Evolutionary conservation across 1,140 invertebrate species (phyloP), one percentile per base, ranked within the genome.

Genomic region (Lepidurus couesii): DNA sequence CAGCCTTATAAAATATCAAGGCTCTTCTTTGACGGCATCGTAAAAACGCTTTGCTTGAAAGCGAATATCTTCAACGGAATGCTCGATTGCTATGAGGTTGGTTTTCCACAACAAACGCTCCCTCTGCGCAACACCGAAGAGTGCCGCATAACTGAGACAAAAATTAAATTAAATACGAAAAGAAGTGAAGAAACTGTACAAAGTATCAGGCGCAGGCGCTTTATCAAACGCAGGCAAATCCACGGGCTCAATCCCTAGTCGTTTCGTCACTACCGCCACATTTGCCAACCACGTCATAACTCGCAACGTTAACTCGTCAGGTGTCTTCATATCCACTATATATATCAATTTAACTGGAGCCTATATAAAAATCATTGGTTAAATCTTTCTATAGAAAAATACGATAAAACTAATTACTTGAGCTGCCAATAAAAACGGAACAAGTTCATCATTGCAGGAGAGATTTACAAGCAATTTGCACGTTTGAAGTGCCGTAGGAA

Each of bases 381-480:
- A 65, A 65, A 9, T 65, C 7, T 21, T 16, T 47, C 1, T 47
- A 47, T 11, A 47, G 16, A 7, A 47, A 47, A 47, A 11, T 47
- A 2, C 3, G 1, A 7, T 65, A 65, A 65, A 16, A 1, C 42
- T 42, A 10, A 76, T 6, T 84, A 90, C 90, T 87, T 90, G 88
- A 77, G 89, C 89, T 80, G 89, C 89, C 74, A 91, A 82, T 42
- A 91, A 83, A 81, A 88, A 86, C 16, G 89, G 89, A 21, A 91
- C 86, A 85, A 90, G 87, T 77, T 89, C 87, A 81, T 87, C 84
- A 83, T 90, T 90, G 80, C 88, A 89, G 5, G 89, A 89, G 5
- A 91, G 83, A 83, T 91, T 91, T 73, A 90, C 89, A n/a, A 91
- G 85, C 42, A 91, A 83, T 81, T 89, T 88, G 0, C 90, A 82